Evolutionary conservation across 1,140 invertebrate species (phyloP), one percentile per base, ranked within the genome.

Genomic region (Penaeus indicus): DNA sequence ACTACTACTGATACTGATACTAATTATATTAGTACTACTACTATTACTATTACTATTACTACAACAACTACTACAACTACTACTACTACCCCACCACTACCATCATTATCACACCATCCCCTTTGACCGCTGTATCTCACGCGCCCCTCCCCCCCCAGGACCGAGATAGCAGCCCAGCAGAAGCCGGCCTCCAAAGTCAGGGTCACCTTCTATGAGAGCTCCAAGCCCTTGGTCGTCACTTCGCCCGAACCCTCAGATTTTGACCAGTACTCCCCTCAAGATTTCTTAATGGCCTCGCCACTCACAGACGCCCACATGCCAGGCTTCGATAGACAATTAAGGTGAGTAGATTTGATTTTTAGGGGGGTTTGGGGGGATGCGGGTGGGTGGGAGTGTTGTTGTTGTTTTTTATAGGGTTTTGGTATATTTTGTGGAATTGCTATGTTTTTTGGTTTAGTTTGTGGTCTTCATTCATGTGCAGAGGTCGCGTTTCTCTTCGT

Each of bases 171-270:
- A 16, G 63, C 77, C 3, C 82, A 82, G 42, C 88, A 85, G 84
- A 89, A 89, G 63, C 84, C 88, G 8, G 85, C 88, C 38, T 89
- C 88, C 22, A 85, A 86, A 42, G 88, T 89, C 0, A 75, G 88
- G 1, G 88, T 89, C 10, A 89, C 88, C 88, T 89, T 86, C 84
- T 89, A 89, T 77, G 88, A 89, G 84, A 85, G 88, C 62, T 86
- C 84, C 64, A 72, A 81, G 75, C 88, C 88, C 79, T 62, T 89
- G 61, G 69, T 83, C 5, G 88, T 89, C 77, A 88, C 86, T 25
- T 88, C 86, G 3, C 86, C 86, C 7, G 86, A 88, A 54, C 86
- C 86, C n/a, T 88, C 86, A 4, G 86, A 88, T 47, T 72, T 88
- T 61, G 86, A 88, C 79, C 86, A 63, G 63, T 88, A 61, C 86